Percentiles rank a stretch among this genome's conserved stretches.
Conservation (phyloP, 2,113 vertebrate species). For the Nycticryphes semicollaris region DNA sequence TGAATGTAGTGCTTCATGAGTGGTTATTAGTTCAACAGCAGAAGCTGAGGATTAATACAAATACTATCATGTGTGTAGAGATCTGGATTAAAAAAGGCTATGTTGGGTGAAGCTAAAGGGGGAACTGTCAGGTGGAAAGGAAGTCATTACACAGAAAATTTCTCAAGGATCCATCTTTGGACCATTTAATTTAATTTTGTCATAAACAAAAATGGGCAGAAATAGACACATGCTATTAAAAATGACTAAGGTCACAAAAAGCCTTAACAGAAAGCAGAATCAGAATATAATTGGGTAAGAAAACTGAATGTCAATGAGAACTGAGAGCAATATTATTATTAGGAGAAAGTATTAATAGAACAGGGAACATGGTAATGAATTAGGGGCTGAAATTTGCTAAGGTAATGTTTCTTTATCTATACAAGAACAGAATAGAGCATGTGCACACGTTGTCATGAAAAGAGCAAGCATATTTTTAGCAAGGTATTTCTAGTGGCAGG, state of each 20-base stretch:
- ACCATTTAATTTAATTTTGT: background rate
- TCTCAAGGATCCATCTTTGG: background rate
- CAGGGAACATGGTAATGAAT: background rate
- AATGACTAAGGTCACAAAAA: background rate
- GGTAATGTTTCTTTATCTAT: background rate
- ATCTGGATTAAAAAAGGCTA: background rate
- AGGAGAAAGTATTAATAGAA: background rate
- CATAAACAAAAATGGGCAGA: background rate
- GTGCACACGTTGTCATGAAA: background rate
- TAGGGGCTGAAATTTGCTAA: background rate
- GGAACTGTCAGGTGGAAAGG: background rate
- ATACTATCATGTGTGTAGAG: background rate
- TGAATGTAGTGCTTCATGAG: background rate
- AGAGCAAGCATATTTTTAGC: background rate
- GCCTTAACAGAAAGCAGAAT: background rate
- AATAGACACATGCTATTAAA: background rate
- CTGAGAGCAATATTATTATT: background rate
- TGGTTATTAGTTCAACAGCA: conserved; percentile 18
- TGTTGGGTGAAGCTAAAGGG: background rate
- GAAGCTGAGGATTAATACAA: background rate
- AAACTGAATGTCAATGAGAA: background rate
- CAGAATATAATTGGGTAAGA: background rate
- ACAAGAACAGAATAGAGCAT: background rate
- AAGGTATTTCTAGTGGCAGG: background rate
- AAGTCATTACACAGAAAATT: background rate